phyloP scores from a whole-genome alignment of 1,140 invertebrate species.

The Sipha flava region DNA sequence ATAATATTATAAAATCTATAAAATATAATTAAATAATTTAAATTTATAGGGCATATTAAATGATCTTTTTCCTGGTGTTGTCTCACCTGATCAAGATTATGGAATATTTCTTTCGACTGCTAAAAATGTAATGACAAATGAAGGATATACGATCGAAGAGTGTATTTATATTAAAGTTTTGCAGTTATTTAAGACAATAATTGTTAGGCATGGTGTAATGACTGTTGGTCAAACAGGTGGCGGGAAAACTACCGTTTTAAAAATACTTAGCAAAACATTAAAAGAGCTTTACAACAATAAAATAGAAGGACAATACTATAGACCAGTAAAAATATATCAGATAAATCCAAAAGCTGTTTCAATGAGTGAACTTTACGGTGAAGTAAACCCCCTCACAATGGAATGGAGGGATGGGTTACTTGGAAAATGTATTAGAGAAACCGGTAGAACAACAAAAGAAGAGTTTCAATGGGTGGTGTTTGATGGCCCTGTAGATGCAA shows the following conservation, averaged over 20 bases:
- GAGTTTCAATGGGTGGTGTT: conserved; percentile 76
- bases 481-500: conserved; percentile 86
- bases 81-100: conserved; percentile 69
- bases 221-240: conserved; percentile 80
- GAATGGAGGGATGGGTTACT: conserved; percentile 86
- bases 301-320: conserved; percentile 50
- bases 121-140: conserved; percentile 46
- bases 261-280: conserved; percentile 60
- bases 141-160: conserved; percentile 52
- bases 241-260: conserved; percentile 57
- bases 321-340: conserved; percentile 56
- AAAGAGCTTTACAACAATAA: conserved; percentile 51
- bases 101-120: conserved; percentile 54
- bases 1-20: background rate
- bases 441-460: conserved; percentile 51
- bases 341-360: conserved; percentile 85
- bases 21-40: background rate
- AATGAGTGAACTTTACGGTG: conserved; percentile 80
- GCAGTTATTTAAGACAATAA: conserved; percentile 79
- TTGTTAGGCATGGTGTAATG: conserved; percentile 88
- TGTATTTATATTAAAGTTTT: conserved; percentile 50
- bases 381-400: conserved; percentile 71
- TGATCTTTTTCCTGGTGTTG: conserved; percentile 80
- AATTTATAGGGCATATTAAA: conserved; percentile 67
- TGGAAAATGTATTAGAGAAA: conserved; percentile 59